Evolutionary conservation across 2,888 invertebrate genomes (phyloP).

Genomic region (Ectemnius continuus): DNA sequence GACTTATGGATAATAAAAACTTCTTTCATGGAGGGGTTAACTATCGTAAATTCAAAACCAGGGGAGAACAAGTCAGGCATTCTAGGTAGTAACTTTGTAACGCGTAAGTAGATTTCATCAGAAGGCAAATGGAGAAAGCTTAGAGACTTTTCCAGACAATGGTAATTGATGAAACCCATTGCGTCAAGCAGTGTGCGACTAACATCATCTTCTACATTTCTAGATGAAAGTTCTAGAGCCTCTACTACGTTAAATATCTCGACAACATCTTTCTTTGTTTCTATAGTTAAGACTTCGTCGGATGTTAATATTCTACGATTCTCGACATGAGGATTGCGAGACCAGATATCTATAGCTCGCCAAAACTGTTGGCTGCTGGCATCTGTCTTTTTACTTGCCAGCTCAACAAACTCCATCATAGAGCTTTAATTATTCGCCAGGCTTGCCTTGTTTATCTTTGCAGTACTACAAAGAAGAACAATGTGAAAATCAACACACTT

Average conservation of each 20-base stretch:
- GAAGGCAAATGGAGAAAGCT: constrained; percentile 67
- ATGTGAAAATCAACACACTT: background rate
- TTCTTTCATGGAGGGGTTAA: constrained; percentile 74
- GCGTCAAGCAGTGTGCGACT: constrained; percentile 58
- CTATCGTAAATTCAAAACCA: constrained; percentile 71
- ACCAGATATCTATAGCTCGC: constrained; percentile 82
- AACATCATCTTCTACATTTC: background rate
- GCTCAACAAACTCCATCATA: constrained; percentile 58
- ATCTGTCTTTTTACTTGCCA: constrained; percentile 60
- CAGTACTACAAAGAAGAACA: background rate
- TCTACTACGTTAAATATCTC: constrained; percentile 62
- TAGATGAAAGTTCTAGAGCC: background rate
- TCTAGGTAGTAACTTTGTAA: constrained; percentile 78
- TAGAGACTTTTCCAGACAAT: constrained; percentile 64
- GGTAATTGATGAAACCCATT: constrained; percentile 68
- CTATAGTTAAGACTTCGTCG: constrained; percentile 51
- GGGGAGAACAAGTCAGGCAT: constrained; percentile 74
- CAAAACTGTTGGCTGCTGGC: constrained; percentile 80
- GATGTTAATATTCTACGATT: constrained; percentile 85
- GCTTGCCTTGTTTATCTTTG: background rate
- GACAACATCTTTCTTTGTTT: constrained; percentile 66
- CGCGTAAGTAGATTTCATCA: constrained; percentile 71
- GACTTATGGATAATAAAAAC: constrained; percentile 80
- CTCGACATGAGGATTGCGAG: constrained; percentile 85
- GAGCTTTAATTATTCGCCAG: background rate